Evolutionary conservation across 2,888 invertebrate species (phyloP).

Genomic region (Cylloceria caligata): DNA sequence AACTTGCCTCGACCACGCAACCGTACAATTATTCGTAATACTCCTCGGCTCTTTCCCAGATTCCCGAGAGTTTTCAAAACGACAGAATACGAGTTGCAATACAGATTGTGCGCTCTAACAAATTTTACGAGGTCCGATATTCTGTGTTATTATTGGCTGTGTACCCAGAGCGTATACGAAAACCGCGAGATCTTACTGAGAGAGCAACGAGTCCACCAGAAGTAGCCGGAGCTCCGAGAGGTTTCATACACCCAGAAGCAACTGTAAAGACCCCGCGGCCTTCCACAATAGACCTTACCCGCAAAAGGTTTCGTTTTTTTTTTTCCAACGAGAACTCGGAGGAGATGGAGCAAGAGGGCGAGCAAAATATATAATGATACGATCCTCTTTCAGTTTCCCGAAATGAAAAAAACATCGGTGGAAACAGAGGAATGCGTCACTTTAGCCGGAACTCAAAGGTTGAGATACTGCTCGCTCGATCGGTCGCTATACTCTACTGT

Average conservation of each 20-base stretch:
- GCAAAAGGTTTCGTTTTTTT: conserved; percentile 25
- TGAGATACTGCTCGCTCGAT: conserved; percentile 12
- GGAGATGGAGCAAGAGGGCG: background rate
- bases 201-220: conserved; percentile 8
- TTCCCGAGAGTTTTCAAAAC: conserved; percentile 25
- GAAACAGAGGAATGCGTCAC: conserved; percentile 76
- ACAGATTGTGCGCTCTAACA: conserved; percentile 13
- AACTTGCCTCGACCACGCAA: background rate
- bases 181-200: conserved; percentile 1
- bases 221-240: background rate
- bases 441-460: conserved; percentile 75
- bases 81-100: conserved; percentile 19
- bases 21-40: background rate
- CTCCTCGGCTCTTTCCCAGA: conserved; percentile 2
- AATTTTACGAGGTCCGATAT: conserved; percentile 61
- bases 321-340: conserved; percentile 4
- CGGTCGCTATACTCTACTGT: conserved; percentile 28
- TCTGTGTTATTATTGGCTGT: conserved; percentile 48
- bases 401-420: conserved; percentile 33
- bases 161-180: conserved; percentile 26
- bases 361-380: conserved; percentile 51
- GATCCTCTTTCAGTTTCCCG: conserved; percentile 32
- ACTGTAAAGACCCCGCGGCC: conserved; percentile 13
- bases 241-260: conserved; percentile 20
- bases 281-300: conserved; percentile 8